Percentiles rank a stretch among this genome's conserved stretches.
Conservation (phyloP, 2,797 vertebrate genomes). For the Acestrorhynchus altus region DNA sequence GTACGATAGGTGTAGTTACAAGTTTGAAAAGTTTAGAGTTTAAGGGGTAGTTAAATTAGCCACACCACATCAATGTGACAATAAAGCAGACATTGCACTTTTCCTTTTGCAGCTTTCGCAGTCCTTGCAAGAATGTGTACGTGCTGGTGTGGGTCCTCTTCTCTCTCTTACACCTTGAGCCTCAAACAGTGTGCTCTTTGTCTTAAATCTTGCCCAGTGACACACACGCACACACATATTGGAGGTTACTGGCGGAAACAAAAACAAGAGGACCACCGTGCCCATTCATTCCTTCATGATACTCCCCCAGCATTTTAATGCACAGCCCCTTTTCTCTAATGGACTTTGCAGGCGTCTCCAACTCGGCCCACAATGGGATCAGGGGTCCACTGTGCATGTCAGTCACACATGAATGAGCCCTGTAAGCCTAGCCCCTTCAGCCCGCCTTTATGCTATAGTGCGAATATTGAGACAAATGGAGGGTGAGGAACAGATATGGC, state of each 20-base stretch:
- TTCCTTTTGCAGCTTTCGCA: not conserved
- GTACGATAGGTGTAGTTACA: not conserved
- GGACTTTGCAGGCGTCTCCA: slow-evolving; percentile 65
- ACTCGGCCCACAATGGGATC: slow-evolving; percentile 64
- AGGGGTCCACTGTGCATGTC: slow-evolving; percentile 66
- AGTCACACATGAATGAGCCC: slow-evolving; percentile 67
- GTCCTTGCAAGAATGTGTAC: slow-evolving; percentile 37
- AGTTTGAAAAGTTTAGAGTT: not conserved
- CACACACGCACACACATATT: slow-evolving; percentile 41
- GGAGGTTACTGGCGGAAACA: slow-evolving; percentile 63
- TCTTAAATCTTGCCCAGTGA: slow-evolving; percentile 56
- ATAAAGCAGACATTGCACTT: not conserved
- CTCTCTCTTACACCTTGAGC: slow-evolving; percentile 62
- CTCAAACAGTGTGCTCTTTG: slow-evolving; percentile 73
- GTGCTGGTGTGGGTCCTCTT: slow-evolving; percentile 59
- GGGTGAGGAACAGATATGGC: slow-evolving; percentile 42
- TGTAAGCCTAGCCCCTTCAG: slow-evolving; percentile 60
- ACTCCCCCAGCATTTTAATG: slow-evolving; percentile 70
- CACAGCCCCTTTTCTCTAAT: slow-evolving; percentile 65
- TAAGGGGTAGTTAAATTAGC: slow-evolving; percentile 8
- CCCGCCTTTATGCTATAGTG: slow-evolving; percentile 54
- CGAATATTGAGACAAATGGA: slow-evolving; percentile 59
- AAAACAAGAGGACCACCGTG: slow-evolving; percentile 65
- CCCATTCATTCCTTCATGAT: slow-evolving; percentile 60
- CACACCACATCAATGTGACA: not conserved